Base-by-base conservation (phyloP, 2,888 invertebrate species). In the Entomobrya multifasciata region DNA sequence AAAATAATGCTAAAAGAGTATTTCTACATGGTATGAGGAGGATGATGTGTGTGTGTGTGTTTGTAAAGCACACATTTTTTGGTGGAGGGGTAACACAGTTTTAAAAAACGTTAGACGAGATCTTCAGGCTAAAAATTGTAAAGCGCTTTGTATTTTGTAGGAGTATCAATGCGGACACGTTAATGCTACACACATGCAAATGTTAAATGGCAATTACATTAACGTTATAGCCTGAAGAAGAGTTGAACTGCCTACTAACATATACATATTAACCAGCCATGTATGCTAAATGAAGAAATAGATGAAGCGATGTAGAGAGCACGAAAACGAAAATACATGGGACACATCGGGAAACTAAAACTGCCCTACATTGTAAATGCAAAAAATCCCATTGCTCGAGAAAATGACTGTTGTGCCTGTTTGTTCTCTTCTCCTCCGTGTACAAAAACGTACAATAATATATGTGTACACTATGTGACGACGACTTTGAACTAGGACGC, bases 401-500 rank as follows among this genome's bases (percentile, higher is more conserved):
- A 10, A 5, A 57, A 10, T 25, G 10, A 6, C 17, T 20, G 10
- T 5, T 22, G 57, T 57, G 30, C 55, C 55, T 27, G 36, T 36
- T 74, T 52, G 47, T 49, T 47, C 30, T 27, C 49, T 55, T 20
- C n/a, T 55, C 52, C 27, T 20, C n/a, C 30, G 52, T 17, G 17
- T 74, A 36, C 30, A 55, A 17, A 55, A 52, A 52, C 30, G 36
- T 8, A 8, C 36, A 36, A 36, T 36, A 36, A 8, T 36, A 36
- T 8, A 36, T 36, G 8, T 8, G n/a, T n/a, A n/a, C n/a, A n/a
- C n/a, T n/a, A n/a, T n/a, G n/a, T n/a, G n/a, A 36, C 36, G 36
- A 20, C 55, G 74, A 36, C 74, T 62, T 87, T 88, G 83, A 89
- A 90, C 89, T 90, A 89, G 90, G 90, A 89, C 90, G 89, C 89